A percentile compares a stretch with the other conserved stretches of the same genome.
Evolutionary conservation across 2,113 vertebrate genomes (phyloP).

Genomic region (Serinus canaria): DNA sequence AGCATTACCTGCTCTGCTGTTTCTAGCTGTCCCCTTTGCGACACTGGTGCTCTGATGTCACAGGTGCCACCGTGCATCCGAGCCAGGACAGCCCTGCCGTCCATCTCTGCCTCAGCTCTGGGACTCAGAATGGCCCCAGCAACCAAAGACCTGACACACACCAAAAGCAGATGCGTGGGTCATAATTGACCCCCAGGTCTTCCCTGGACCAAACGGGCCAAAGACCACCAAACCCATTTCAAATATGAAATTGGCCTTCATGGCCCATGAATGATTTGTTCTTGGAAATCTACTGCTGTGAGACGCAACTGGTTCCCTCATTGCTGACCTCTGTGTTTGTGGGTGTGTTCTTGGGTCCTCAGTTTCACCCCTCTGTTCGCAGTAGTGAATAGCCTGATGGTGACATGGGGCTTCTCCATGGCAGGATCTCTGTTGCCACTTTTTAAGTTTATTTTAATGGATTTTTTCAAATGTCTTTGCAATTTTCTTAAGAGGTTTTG

Average conservation of each 20-base stretch:
- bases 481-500: neutral
- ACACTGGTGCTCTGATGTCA: neutral
- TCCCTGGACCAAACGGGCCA: too few relatives aligned
- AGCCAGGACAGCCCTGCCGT: neutral
- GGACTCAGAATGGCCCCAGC: neutral
- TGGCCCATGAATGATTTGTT: neutral
- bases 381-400: too few relatives aligned
- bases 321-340: too few relatives aligned
- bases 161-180: too few relatives aligned
- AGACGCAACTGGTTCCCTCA: neutral
- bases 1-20: neutral
- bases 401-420: neutral
- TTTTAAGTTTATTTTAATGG: neutral
- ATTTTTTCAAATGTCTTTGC: neutral
- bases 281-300: neutral
- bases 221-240: neutral
- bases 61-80: neutral
- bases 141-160: neutral
- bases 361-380: too few relatives aligned
- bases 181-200: neutral
- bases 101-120: neutral
- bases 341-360: neutral
- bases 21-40: neutral
- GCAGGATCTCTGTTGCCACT: neutral
- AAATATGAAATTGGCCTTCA: too few relatives aligned